Conservation (phyloP, 2,888 invertebrate species). For the Luffia ferchaultella region DNA sequence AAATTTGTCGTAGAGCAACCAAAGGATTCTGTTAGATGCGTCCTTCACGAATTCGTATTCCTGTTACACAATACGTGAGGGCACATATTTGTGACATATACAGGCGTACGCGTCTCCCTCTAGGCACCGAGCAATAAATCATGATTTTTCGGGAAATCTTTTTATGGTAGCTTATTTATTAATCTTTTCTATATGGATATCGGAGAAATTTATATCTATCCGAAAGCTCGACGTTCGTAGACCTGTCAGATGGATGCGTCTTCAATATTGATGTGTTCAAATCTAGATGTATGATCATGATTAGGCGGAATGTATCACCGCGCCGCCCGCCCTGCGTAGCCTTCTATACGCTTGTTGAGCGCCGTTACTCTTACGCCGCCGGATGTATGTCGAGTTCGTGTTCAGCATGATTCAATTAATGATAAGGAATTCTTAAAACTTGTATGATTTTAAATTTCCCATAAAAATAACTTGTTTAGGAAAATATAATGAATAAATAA, state of each 20-base stretch:
- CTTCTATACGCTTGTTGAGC: too few species aligned
- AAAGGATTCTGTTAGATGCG: background rate
- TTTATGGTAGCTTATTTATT: background rate
- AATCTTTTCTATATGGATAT: background rate
- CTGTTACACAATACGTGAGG: background rate
- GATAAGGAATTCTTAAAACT: background rate
- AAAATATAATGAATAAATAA: too few species aligned
- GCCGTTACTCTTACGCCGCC: too few species aligned
- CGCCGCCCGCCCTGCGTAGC: background rate
- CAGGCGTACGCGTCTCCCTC: background rate
- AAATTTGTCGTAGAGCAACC: background rate
- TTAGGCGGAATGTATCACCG: background rate
- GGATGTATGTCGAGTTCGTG: background rate
- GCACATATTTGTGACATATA: background rate
- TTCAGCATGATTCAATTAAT: background rate
- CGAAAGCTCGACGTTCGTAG: background rate
- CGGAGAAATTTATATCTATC: background rate
- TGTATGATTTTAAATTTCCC: too few species aligned
- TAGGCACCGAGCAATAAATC: background rate
- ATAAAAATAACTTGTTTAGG: too few species aligned
- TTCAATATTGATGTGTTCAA: background rate
- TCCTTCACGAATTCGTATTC: background rate
- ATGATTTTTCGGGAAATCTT: background rate
- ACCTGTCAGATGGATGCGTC: background rate
- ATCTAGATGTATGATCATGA: background rate